Evolutionary conservation across 2,888 invertebrate genomes (phyloP).

Genomic region (Achlya flavicornis): DNA sequence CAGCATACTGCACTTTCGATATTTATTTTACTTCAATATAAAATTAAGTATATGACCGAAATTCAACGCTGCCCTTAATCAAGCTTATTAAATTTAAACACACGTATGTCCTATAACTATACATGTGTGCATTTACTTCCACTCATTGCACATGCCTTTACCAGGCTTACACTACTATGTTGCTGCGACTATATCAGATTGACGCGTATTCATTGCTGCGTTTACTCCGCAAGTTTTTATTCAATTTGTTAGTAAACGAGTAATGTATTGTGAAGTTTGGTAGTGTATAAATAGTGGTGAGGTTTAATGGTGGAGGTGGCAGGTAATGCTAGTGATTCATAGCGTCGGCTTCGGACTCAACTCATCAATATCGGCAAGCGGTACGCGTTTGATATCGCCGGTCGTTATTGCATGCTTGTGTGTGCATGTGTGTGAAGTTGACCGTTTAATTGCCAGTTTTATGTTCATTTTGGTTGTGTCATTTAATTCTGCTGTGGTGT

Average conservation of each 20-base stretch:
- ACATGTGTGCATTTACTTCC: conserved; percentile 48
- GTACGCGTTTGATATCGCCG: conserved; percentile 54
- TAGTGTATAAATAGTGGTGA: neutral
- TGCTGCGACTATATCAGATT: conserved; percentile 25
- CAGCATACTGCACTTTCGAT: too few relatives aligned
- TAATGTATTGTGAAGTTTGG: neutral
- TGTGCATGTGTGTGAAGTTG: neutral
- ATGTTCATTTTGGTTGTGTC: conserved; percentile 16
- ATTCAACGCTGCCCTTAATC: conserved; percentile 22
- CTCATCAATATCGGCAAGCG: conserved; percentile 71
- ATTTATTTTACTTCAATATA: too few relatives aligned
- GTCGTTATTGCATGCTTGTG: conserved; percentile 39
- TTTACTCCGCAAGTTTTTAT: neutral
- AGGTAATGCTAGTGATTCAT: conserved; percentile 71
- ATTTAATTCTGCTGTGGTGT: neutral
- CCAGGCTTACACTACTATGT: conserved; percentile 18
- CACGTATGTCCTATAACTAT: conserved; percentile 33
- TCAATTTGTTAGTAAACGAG: neutral
- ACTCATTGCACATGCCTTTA: conserved; percentile 49
- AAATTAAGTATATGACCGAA: neutral
- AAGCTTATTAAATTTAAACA: conserved; percentile 62
- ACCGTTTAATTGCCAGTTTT: conserved; percentile 15
- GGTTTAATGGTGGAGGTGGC: conserved; percentile 28
- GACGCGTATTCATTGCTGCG: neutral
- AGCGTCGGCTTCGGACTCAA: conserved; percentile 51